These are phyloP conservation scores for Drosophila cardini DNA, from an alignment of 1,140 invertebrate genomes.

Conservation along the genomic window DNA sequence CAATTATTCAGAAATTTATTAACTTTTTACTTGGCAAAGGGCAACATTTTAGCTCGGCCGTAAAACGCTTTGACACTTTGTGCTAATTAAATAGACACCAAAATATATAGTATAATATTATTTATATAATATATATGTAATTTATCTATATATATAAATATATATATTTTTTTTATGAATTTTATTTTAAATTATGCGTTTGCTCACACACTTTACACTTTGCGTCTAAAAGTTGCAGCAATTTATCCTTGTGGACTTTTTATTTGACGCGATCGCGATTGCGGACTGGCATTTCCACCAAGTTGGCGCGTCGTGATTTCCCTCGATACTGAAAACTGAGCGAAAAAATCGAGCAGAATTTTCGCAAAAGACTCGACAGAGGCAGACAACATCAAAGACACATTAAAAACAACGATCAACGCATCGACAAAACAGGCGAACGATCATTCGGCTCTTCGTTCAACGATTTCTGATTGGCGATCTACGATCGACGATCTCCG, in stretches of 20 bases:
- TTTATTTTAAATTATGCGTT: conserved; percentile 22
- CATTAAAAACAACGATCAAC: conserved; percentile 77
- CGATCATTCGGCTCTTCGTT: conserved; percentile 49
- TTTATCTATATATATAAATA: conserved; percentile 16
- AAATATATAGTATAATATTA: conserved; percentile 25
- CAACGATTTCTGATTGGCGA: conserved; percentile 26
- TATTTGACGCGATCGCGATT: conserved; percentile 27
- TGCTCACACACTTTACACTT: conserved; percentile 60
- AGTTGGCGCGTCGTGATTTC: conserved; percentile 80
- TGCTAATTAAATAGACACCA: conserved; percentile 57
- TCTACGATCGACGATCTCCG: conserved; percentile 2
- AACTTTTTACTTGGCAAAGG: conserved; percentile 74
- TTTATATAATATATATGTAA: conserved; percentile 31
- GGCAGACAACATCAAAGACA: conserved; percentile 67
- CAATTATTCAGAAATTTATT: conserved; percentile 76
- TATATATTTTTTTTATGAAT: conserved; percentile 1
- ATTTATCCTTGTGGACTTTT: conserved; percentile 56
- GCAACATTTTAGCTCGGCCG: conserved; percentile 58
- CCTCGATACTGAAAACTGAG: conserved; percentile 70
- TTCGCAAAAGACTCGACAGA: conserved; percentile 50
- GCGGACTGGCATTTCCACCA: conserved; percentile 62
- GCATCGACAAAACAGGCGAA: conserved; percentile 49
- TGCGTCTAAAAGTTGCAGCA: conserved; percentile 11
- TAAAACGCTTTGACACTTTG: conserved; percentile 70
- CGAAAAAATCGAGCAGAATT: conserved; percentile 47